These are phyloP conservation scores for Glossophaga mutica DNA, from an alignment of 2,797 vertebrate species.

Conservation along the genomic window DNA sequence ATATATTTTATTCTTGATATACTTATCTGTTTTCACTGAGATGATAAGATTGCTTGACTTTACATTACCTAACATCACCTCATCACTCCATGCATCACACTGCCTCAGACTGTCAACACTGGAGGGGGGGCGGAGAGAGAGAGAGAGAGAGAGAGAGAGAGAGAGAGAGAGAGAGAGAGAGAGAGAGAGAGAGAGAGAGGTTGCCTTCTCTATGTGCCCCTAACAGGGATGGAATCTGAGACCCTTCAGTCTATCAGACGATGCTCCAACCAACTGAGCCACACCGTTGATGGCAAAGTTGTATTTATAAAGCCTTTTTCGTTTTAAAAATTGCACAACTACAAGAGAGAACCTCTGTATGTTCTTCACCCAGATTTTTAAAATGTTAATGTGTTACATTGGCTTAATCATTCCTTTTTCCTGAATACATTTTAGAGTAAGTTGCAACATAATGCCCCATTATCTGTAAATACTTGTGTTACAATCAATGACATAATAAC, in stretches of 20 bases:
- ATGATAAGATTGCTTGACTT: neutral
- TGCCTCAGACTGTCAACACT: neutral
- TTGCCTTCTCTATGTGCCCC: neutral
- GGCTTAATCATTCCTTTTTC: neutral
- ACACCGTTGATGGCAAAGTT: neutral
- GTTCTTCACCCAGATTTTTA: neutral
- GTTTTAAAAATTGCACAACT: constrained; percentile 6
- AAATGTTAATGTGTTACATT: constrained; percentile 29
- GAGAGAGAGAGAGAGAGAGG: no score
- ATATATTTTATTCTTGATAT: neutral
- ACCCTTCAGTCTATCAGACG: neutral
- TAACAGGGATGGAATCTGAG: neutral
- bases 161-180: no score
- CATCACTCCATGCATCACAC: neutral
- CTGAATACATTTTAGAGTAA: neutral
- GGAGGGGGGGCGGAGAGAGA: neutral
- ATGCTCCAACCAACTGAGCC: neutral
- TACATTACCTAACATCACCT: constrained; percentile 6
- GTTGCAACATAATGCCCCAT: neutral
- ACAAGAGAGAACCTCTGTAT: neutral
- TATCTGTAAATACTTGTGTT: neutral
- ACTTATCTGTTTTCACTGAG: constrained; percentile 12
- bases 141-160: no score
- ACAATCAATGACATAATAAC: neutral
- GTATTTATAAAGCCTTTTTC: neutral